These are phyloP conservation scores for Champsocephalus gunnari DNA, from an alignment of 2,797 vertebrate genomes.

Conservation along the genomic window DNA sequence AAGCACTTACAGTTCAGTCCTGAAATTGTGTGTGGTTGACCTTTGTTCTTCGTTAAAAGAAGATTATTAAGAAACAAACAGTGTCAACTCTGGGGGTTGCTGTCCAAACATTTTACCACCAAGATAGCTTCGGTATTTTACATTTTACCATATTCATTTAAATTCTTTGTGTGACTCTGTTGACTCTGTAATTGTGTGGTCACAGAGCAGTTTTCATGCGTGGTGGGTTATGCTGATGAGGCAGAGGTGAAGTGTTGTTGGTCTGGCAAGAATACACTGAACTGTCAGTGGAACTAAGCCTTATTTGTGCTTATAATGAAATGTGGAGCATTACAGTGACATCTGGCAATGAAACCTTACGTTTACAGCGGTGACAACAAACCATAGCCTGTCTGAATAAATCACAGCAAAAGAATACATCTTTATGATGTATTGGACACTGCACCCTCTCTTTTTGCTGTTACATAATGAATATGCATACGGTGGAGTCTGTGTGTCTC, in stretches of 20 bases:
- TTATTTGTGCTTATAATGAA: conserved; percentile 63
- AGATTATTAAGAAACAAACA: neutral
- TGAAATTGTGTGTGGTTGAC: neutral
- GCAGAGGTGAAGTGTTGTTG: conserved; percentile 40
- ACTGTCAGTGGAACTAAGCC: conserved; percentile 46
- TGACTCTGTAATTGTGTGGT: conserved; percentile 17
- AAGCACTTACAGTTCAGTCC: neutral
- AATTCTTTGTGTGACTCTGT: conserved; percentile 21
- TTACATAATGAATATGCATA: conserved; percentile 77
- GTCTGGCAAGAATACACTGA: conserved; percentile 47
- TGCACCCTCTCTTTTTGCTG: conserved; percentile 53
- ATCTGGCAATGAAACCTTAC: conserved; percentile 56
- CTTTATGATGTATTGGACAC: conserved; percentile 55
- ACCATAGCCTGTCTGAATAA: conserved; percentile 31
- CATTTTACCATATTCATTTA: neutral
- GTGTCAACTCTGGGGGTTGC: neutral
- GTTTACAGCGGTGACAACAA: conserved; percentile 52
- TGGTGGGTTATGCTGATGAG: conserved; percentile 30
- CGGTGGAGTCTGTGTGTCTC: conserved; percentile 45
- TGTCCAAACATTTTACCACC: neutral
- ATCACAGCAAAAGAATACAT: conserved; percentile 53
- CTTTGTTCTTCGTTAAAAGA: neutral
- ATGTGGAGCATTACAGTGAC: conserved; percentile 40
- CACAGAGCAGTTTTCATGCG: conserved; percentile 20
- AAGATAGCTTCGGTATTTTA: neutral